Evolutionary conservation across 1,140 invertebrate genomes (phyloP).

Genomic region (Drosophila carrolli): DNA sequence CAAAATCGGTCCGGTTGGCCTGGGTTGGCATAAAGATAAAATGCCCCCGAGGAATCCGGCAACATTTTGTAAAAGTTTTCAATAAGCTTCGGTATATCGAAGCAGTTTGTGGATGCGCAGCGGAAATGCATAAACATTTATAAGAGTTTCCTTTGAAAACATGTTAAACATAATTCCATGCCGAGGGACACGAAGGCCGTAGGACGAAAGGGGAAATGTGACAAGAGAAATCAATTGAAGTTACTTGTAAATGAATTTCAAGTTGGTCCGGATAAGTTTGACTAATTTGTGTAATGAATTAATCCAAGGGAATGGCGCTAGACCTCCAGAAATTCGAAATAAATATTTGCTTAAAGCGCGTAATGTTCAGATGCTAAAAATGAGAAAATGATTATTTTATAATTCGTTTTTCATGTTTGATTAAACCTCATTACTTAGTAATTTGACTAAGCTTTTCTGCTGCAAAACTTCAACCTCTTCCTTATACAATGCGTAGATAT

Average conservation of each 20-base stretch:
- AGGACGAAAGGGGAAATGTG: conserved; percentile 7
- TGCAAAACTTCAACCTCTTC: no score
- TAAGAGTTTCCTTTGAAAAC: conserved; percentile 63
- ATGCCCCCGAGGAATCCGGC: conserved; percentile 68
- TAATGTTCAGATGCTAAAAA: not conserved
- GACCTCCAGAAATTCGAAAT: not conserved
- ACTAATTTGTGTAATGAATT: conserved; percentile 24
- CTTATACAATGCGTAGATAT: no score
- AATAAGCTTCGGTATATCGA: conserved; percentile 62
- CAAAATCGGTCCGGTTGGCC: conserved; percentile 10
- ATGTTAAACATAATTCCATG: conserved; percentile 73
- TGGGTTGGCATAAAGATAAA: conserved; percentile 60
- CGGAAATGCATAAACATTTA: conserved; percentile 77
- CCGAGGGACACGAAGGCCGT: conserved; percentile 8
- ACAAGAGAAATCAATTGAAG: conserved; percentile 56
- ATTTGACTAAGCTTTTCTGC: no score
- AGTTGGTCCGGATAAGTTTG: conserved; percentile 20
- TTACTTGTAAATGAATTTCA: conserved; percentile 42
- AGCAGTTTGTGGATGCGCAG: conserved; percentile 52
- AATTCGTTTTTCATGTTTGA: not conserved
- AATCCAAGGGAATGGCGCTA: not conserved
- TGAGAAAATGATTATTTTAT: not conserved
- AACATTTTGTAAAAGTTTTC: conserved; percentile 75
- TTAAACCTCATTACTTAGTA: no score
- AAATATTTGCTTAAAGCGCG: not conserved